A percentile compares a stretch with the other conserved stretches of the same genome.
These are phyloP conservation scores for Galerucella pusilla DNA, from an alignment of 2,888 invertebrate genomes.

Conservation along the genomic window DNA sequence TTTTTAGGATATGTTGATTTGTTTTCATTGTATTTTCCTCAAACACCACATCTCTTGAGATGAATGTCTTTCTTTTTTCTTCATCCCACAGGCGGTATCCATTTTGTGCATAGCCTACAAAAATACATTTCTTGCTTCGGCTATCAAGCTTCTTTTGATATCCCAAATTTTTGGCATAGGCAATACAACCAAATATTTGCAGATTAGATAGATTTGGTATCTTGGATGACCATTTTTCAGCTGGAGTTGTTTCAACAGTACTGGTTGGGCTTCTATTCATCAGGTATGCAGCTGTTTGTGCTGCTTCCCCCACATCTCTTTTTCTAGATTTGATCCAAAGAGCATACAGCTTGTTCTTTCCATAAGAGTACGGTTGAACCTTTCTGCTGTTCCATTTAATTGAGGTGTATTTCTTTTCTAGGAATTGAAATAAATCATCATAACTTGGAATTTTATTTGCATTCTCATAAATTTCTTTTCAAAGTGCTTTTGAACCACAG, in stretches of 20 bases:
- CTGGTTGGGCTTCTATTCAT: not conserved
- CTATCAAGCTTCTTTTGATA: not conserved
- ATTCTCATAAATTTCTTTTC: too few relatives aligned
- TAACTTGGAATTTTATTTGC: too few relatives aligned
- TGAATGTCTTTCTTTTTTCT: not conserved
- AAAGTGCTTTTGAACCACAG: too few relatives aligned
- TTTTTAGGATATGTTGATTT: not conserved
- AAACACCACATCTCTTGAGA: not conserved
- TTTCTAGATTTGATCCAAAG: not conserved
- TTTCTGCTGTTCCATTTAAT: not conserved
- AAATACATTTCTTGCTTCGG: not conserved
- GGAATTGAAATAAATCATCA: too few relatives aligned
- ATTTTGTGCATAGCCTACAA: not conserved
- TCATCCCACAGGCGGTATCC: not conserved
- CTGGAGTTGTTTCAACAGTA: not conserved
- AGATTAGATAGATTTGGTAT: conserved; percentile 12
- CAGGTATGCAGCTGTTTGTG: not conserved
- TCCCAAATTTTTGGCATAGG: not conserved
- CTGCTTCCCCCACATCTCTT: not conserved
- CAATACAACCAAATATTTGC: conserved; percentile 2
- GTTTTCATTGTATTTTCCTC: not conserved
- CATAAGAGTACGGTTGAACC: too few relatives aligned
- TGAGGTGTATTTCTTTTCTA: not conserved
- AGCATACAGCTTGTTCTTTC: too few relatives aligned
- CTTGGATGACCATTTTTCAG: not conserved